Evolutionary conservation across 2,113 vertebrate species (phyloP).

Genomic region (Ctenomys sociabilis): DNA sequence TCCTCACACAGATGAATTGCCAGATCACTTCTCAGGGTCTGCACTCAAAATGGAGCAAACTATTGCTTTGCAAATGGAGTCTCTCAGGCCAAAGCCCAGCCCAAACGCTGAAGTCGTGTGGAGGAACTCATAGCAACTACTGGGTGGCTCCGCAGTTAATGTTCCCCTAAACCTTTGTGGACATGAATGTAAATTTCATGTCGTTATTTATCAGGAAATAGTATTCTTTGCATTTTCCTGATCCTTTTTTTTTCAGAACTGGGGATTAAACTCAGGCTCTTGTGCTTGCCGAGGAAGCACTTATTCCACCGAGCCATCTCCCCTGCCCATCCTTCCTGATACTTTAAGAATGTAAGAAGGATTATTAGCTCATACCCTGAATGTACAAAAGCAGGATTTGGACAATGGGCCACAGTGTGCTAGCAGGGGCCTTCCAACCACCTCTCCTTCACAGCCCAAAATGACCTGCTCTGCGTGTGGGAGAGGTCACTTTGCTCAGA

Average conservation of each 20-base stretch:
- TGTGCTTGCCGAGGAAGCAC: no score
- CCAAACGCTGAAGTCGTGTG: not conserved
- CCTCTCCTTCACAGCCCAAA: not conserved
- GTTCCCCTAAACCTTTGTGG: not conserved
- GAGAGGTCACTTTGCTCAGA: not conserved
- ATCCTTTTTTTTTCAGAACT: no score
- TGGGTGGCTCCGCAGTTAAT: not conserved
- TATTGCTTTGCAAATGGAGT: not conserved
- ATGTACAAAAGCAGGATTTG: not conserved
- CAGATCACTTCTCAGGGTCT: not conserved
- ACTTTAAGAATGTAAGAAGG: not conserved
- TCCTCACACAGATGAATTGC: not conserved
- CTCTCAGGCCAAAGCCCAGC: not conserved
- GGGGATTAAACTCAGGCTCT: no score
- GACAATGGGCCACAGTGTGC: no score
- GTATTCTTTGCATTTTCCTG: conserved; percentile 27
- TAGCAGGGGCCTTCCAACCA: not conserved
- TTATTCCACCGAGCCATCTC: no score
- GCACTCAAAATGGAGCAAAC: not conserved
- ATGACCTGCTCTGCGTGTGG: not conserved
- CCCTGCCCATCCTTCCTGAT: no score
- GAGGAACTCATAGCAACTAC: not conserved
- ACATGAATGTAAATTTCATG: not conserved
- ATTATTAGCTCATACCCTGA: not conserved
- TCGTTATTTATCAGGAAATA: not conserved